Evolutionary conservation across 1,140 invertebrate genomes (phyloP).

Genomic region (Holotrichia oblita): DNA sequence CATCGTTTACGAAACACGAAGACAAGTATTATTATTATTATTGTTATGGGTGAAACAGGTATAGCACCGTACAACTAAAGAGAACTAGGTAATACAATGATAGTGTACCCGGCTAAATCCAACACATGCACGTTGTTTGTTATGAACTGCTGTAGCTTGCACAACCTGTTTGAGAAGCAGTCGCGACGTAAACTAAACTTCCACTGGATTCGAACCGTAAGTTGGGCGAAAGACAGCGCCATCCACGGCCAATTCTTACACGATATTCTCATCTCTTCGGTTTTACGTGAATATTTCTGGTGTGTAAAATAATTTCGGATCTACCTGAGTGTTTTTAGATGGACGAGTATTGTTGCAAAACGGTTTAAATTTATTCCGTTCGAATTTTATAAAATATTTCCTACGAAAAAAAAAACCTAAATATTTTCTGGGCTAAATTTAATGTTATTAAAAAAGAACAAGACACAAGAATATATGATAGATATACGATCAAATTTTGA

Average conservation of each 20-base stretch:
- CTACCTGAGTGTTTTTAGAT: no score
- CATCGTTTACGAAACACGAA: not conserved
- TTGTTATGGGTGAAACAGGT: no score
- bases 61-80: not conserved
- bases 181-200: constrained; percentile 22
- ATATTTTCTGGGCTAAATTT: no score
- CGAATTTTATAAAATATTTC: no score
- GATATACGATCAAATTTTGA: no score
- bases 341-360: no score
- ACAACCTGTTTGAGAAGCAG: not conserved
- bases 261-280: not conserved
- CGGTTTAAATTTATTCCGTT: no score
- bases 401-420: no score
- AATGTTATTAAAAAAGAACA: no score
- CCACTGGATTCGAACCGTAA: not conserved
- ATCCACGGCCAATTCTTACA: constrained; percentile 3
- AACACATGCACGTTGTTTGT: not conserved
- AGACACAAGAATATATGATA: no score
- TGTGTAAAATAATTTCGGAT: no score
- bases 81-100: not conserved
- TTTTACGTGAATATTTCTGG: no score
- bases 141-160: not conserved
- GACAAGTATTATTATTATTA: not conserved
- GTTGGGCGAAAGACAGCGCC: not conserved
- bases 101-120: not conserved